Percentiles rank a stretch among this genome's conserved stretches.
These are phyloP conservation scores for Octomys mimax DNA, from an alignment of 2,797 vertebrate genomes.

Conservation along the genomic window DNA sequence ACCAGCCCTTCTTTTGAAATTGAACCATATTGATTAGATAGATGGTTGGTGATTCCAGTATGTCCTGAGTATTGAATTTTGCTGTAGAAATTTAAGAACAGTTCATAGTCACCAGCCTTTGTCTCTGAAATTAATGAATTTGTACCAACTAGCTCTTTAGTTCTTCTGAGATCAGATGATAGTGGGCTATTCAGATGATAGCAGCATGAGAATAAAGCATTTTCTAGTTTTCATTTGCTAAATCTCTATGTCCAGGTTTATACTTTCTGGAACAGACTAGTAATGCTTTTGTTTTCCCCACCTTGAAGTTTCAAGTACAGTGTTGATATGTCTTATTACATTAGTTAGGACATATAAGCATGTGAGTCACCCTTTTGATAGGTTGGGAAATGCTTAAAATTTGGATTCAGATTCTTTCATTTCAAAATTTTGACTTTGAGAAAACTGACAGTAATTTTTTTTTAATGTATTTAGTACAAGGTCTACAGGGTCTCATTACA, in stretches of 20 bases:
- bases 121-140: conserved; percentile 65
- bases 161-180: not conserved
- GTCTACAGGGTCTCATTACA: too few species aligned
- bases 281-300: not conserved
- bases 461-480: not conserved
- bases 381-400: not conserved
- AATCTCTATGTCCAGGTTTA: not conserved
- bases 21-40: not conserved
- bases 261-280: conserved; percentile 34
- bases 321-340: not conserved
- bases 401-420: conserved; percentile 36
- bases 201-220: conserved; percentile 24
- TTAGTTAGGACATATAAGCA: not conserved
- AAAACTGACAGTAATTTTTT: not conserved
- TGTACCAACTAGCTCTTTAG: not conserved
- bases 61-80: conserved; percentile 18
- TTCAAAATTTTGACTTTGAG: conserved; percentile 49
- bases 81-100: conserved; percentile 26
- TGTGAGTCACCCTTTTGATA: not conserved
- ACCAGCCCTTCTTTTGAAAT: conserved; percentile 1
- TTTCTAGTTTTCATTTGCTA: conserved; percentile 39
- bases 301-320: conserved; percentile 14
- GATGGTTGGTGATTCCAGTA: conserved; percentile 31
- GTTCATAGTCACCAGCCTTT: conserved; percentile 8
- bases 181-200: not conserved